Evolutionary conservation across 2,113 vertebrate genomes (phyloP).

Genomic region (Crotalus horridus): DNA sequence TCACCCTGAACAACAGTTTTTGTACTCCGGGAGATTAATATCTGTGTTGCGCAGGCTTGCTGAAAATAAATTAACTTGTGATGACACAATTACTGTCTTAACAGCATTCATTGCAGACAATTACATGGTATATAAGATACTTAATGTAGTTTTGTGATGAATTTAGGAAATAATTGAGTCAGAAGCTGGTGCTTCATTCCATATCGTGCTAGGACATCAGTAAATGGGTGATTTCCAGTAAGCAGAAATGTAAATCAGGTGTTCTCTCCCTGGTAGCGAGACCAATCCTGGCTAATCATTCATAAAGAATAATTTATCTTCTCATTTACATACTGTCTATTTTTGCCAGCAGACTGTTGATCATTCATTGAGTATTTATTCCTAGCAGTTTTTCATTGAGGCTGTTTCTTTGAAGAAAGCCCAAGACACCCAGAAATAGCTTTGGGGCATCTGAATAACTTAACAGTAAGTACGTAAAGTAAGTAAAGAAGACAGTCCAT

Average conservation of each 20-base stretch:
- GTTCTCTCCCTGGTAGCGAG: slow-evolving; percentile 50
- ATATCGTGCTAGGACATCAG: slow-evolving; percentile 66
- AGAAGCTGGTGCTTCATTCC: slow-evolving; percentile 63
- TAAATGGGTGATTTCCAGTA: slow-evolving; percentile 52
- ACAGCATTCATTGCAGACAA: slow-evolving; percentile 58
- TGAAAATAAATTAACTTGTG: slow-evolving; percentile 72
- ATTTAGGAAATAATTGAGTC: slow-evolving; percentile 67
- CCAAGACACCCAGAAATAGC: not conserved
- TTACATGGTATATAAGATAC: slow-evolving; percentile 66
- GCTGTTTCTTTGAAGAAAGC: not conserved
- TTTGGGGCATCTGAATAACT: not conserved
- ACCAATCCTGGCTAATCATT: slow-evolving; percentile 58
- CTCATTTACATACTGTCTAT: slow-evolving; percentile 49
- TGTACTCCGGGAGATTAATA: slow-evolving; percentile 66
- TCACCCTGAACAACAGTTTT: slow-evolving; percentile 61
- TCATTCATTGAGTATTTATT: slow-evolving; percentile 34
- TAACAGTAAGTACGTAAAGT: not conserved
- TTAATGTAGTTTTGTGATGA: slow-evolving; percentile 66
- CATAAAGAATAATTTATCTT: slow-evolving; percentile 62
- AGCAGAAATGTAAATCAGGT: slow-evolving; percentile 65
- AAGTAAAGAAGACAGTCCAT: not conserved
- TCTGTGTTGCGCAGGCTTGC: slow-evolving; percentile 66
- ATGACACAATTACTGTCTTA: slow-evolving; percentile 69
- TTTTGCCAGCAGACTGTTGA: slow-evolving; percentile 45
- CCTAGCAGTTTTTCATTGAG: not conserved